phyloP scores from a whole-genome alignment of 2,888 invertebrate species.

The Orchestes rusci region DNA sequence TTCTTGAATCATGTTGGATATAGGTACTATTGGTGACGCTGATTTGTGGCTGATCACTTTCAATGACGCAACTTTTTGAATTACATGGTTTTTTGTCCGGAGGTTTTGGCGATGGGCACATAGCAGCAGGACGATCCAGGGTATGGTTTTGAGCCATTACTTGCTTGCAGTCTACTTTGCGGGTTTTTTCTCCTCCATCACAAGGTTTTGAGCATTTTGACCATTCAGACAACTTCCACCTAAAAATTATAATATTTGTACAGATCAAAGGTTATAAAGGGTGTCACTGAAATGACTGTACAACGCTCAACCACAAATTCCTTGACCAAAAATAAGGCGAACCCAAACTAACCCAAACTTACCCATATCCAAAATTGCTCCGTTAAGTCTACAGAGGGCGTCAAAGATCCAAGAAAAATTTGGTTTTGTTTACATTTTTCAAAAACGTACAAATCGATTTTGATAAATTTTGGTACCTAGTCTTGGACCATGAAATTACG shows the following conservation, averaged over 20 bases:
- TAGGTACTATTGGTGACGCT: conserved; percentile 74
- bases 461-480: too few relatives aligned
- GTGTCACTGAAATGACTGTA: too few relatives aligned
- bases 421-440: too few relatives aligned
- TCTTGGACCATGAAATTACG: too few relatives aligned
- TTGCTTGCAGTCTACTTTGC: conserved; percentile 83
- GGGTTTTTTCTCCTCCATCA: conserved; percentile 81
- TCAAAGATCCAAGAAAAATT: too few relatives aligned
- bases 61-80: conserved; percentile 67
- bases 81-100: conserved; percentile 78
- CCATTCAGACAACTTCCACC: conserved; percentile 84
- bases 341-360: too few relatives aligned
- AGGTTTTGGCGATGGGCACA: conserved; percentile 70
- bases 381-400: too few relatives aligned
- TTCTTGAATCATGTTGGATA: conserved; percentile 75
- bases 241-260: conserved; percentile 8
- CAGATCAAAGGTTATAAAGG: background rate
- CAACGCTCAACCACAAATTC: too few relatives aligned
- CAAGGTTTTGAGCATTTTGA: conserved; percentile 89
- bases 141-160: conserved; percentile 89
- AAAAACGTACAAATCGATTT: too few relatives aligned
- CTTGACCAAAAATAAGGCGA: too few relatives aligned
- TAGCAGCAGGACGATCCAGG: conserved; percentile 66
- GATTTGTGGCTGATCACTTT: conserved; percentile 66
- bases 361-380: too few relatives aligned